Evolutionary conservation across 2,113 vertebrate genomes (phyloP).

Genomic region (Sorex araneus): DNA sequence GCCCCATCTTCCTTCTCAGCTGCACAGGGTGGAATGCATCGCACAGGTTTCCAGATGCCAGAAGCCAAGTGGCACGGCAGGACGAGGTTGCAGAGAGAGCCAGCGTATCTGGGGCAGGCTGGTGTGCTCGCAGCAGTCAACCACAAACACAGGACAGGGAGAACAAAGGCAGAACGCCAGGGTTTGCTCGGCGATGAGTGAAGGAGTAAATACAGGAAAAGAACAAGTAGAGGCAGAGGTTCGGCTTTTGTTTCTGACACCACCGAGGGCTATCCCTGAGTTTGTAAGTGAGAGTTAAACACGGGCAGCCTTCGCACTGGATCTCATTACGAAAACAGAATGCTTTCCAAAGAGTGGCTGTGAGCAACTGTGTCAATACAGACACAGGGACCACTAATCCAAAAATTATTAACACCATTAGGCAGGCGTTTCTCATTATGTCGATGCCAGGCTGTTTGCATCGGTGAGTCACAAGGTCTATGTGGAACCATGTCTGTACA

Average conservation of each 20-base stretch:
- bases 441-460: slow-evolving; percentile 42
- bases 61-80: background rate
- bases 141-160: background rate
- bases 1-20: background rate
- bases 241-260: slow-evolving; percentile 51
- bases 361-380: slow-evolving; percentile 81
- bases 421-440: slow-evolving; percentile 46
- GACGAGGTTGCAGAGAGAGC: fast-evolving
- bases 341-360: slow-evolving; percentile 64
- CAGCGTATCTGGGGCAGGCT: background rate
- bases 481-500: slow-evolving; percentile 7
- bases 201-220: slow-evolving; percentile 63
- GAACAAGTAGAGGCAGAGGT: slow-evolving; percentile 16
- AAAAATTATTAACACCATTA: slow-evolving; percentile 75
- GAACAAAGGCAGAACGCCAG: slow-evolving; percentile 29
- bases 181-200: slow-evolving; percentile 44
- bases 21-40: fast-evolving
- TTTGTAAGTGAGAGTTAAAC: slow-evolving; percentile 53
- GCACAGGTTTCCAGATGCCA: background rate
- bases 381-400: slow-evolving; percentile 71
- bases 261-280: slow-evolving; percentile 30
- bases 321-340: slow-evolving; percentile 72
- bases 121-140: background rate
- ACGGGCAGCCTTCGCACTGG: slow-evolving; percentile 33
- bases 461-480: slow-evolving; percentile 57